Percentiles rank a stretch among this genome's conserved stretches.
These are phyloP conservation scores for Labeo catla DNA, from an alignment of 2,113 vertebrate species.

Conservation along the genomic window DNA sequence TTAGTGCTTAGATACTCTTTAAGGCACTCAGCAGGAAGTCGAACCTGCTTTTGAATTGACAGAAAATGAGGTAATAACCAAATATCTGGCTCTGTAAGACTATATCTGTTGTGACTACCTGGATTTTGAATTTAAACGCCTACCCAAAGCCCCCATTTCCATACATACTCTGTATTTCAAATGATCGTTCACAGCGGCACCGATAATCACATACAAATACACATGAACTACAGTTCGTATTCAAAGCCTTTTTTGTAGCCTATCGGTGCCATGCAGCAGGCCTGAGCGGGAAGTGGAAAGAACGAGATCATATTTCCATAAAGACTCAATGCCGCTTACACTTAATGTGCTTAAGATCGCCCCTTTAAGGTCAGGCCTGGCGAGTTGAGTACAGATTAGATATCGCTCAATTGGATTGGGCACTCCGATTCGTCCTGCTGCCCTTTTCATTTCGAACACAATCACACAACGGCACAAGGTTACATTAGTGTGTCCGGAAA, in stretches of 20 bases:
- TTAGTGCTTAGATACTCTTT: not conserved
- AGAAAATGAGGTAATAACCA: too few species aligned
- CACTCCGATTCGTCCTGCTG: slow-evolving; percentile 30
- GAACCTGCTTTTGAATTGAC: not conserved
- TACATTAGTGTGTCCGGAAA: slow-evolving; percentile 17
- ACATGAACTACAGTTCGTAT: not conserved
- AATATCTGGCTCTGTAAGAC: not conserved
- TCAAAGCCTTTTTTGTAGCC: slow-evolving; percentile 12
- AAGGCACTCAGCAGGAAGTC: not conserved
- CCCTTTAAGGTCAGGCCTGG: slow-evolving; percentile 30
- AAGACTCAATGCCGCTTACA: slow-evolving; percentile 23
- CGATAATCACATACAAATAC: not conserved
- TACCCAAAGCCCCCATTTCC: not conserved
- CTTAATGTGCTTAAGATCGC: slow-evolving; percentile 33
- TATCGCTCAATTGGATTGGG: slow-evolving; percentile 30
- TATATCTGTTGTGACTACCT: not conserved
- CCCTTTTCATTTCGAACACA: slow-evolving; percentile 34
- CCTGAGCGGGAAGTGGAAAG: slow-evolving; percentile 44
- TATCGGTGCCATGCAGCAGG: slow-evolving; percentile 10
- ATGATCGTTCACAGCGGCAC: not conserved
- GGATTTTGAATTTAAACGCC: not conserved
- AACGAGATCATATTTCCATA: slow-evolving; percentile 37
- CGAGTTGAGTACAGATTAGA: slow-evolving; percentile 16
- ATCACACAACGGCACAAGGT: slow-evolving; percentile 22
- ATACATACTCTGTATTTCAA: not conserved